These are phyloP conservation scores for Argyresthia albistria DNA, from an alignment of 2,888 invertebrate species.

Conservation along the genomic window DNA sequence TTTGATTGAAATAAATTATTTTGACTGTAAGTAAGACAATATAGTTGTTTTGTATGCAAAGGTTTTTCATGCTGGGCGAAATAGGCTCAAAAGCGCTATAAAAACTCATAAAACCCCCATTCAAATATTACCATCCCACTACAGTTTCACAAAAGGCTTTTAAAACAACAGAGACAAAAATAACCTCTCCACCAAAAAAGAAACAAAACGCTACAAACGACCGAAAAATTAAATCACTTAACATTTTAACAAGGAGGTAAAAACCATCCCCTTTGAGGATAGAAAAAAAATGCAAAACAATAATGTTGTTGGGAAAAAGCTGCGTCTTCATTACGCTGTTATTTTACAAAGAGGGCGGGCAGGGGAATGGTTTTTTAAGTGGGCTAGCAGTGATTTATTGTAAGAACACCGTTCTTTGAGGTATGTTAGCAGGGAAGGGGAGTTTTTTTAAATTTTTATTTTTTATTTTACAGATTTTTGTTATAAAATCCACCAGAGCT, in stretches of 20 bases:
- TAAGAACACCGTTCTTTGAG: slow-evolving; percentile 27
- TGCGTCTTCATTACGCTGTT: slow-evolving; percentile 26
- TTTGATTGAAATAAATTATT: neutral
- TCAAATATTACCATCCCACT: too few relatives aligned
- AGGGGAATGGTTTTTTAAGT: slow-evolving; percentile 54
- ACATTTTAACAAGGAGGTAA: slow-evolving; percentile 6
- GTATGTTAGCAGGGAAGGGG: slow-evolving; percentile 19
- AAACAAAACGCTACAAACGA: neutral
- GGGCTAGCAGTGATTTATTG: slow-evolving; percentile 56
- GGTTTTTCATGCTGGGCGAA: neutral
- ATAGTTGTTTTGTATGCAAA: neutral
- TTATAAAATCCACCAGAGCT: too few relatives aligned
- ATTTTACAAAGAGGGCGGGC: slow-evolving; percentile 17
- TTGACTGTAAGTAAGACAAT: too few relatives aligned
- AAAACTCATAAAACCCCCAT: neutral
- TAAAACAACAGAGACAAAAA: neutral
- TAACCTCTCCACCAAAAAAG: neutral
- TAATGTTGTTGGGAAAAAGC: slow-evolving; percentile 18
- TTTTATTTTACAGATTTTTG: neutral
- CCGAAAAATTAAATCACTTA: neutral
- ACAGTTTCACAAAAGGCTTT: neutral
- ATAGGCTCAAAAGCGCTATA: neutral
- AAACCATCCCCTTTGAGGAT: slow-evolving; percentile 12
- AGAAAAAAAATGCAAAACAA: slow-evolving; percentile 17
- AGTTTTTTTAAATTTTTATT: slow-evolving; percentile 6